Conservation (phyloP, 2,797 vertebrate species). For the Poliocrania exsul region DNA sequence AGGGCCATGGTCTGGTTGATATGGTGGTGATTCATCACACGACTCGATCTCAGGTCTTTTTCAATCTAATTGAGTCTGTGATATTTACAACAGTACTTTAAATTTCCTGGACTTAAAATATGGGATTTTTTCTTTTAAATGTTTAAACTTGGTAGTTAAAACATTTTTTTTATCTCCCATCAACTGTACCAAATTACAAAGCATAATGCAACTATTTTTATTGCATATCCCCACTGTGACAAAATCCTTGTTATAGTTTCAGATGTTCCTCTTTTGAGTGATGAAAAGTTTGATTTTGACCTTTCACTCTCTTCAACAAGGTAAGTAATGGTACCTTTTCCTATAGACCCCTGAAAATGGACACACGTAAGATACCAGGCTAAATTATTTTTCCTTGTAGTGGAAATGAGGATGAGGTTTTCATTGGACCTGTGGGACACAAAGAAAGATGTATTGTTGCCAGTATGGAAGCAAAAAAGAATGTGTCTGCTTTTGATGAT, state of each 20-base stretch:
- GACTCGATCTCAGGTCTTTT: neutral
- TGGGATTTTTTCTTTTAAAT: neutral
- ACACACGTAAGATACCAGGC: neutral
- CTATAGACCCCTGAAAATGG: neutral
- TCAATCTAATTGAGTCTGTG: neutral
- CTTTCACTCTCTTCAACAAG: constrained; percentile 78
- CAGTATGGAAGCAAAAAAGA: constrained; percentile 27
- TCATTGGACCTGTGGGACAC: constrained; percentile 81
- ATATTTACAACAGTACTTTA: neutral
- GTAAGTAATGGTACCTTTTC: constrained; percentile 44
- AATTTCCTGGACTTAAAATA: neutral
- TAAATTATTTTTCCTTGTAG: constrained; percentile 65
- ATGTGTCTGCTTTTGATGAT: neutral
- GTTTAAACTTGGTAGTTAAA: neutral
- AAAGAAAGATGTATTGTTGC: constrained; percentile 81
- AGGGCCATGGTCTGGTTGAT: neutral
- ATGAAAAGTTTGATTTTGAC: constrained; percentile 84
- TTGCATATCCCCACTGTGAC: neutral
- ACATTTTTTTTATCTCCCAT: neutral
- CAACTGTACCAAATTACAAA: neutral
- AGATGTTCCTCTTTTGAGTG: constrained; percentile 72
- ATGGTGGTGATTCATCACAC: neutral
- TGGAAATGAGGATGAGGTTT: constrained; percentile 87
- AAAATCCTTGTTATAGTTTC: neutral
- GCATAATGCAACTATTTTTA: neutral